These are phyloP conservation scores for Mesorhabditis sp. DNA, from an alignment of 2,888 invertebrate species.

Conservation along the genomic window DNA sequence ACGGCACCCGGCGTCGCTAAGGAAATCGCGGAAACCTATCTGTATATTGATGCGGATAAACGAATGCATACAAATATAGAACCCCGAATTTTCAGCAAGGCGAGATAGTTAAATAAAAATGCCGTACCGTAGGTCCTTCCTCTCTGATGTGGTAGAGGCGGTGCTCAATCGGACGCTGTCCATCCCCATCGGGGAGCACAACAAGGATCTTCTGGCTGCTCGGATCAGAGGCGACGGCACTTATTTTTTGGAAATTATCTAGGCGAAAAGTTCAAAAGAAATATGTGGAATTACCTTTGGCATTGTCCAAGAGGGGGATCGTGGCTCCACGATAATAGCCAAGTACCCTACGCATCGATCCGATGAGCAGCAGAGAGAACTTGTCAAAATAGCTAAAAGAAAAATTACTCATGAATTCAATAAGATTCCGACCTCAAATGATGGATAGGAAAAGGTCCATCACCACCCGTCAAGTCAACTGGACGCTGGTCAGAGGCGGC, in stretches of 20 bases:
- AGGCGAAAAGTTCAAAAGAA: neutral
- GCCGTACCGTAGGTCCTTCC: neutral
- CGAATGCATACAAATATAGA: too few species aligned
- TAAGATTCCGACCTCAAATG: neutral
- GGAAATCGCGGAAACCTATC: neutral
- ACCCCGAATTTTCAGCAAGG: too few species aligned
- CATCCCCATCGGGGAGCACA: neutral
- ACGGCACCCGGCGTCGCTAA: neutral
- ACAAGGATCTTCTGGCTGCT: neutral
- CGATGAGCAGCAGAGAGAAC: neutral
- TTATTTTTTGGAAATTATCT: slow-evolving; percentile 3
- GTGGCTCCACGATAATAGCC: neutral
- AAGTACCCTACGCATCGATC: neutral
- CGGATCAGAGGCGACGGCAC: neutral
- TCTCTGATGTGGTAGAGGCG: neutral
- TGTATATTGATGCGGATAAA: too few species aligned
- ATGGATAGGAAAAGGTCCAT: slow-evolving; percentile 8
- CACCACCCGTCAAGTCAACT: slow-evolving; percentile 12
- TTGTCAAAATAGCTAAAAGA: neutral
- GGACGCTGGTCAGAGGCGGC: neutral
- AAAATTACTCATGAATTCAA: neutral
- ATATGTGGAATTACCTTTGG: neutral
- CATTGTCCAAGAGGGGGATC: neutral
- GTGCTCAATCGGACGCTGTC: neutral
- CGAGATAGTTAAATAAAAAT: neutral